Conservation (phyloP, 1,140 invertebrate genomes). For the Archegozetes longisetosus region DNA sequence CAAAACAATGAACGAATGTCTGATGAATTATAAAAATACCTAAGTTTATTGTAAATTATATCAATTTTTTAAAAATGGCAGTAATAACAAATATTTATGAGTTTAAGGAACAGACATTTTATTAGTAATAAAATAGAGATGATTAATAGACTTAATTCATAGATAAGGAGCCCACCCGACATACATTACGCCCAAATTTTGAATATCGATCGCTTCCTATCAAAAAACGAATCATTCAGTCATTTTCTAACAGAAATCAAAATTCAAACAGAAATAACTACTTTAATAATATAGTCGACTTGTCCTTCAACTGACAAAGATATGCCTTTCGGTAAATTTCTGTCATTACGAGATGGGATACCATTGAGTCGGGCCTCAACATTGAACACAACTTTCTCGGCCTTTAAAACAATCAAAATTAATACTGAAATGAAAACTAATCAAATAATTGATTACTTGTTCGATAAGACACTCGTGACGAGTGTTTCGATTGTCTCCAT, state of each 20-base stretch:
- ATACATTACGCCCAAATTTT: constrained; percentile 89
- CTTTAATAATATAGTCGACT: constrained; percentile 5
- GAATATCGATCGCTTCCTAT: constrained; percentile 65
- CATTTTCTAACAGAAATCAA: neutral
- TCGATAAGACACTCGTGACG: neutral
- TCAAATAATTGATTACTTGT: neutral
- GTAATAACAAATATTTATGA: no score
- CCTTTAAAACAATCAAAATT: constrained; percentile 1
- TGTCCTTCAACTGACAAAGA: constrained; percentile 4
- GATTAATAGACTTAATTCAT: no score
- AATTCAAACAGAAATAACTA: neutral
- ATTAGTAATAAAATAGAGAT: no score
- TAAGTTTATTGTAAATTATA: no score
- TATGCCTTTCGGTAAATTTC: neutral
- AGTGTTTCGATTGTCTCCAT: neutral
- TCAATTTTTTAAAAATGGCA: no score
- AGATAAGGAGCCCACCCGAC: constrained; percentile 66
- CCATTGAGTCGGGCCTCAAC: constrained; percentile 9
- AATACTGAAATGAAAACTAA: neutral
- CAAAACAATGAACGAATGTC: no score
- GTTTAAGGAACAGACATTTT: no score
- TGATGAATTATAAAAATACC: no score
- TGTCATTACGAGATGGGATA: neutral
- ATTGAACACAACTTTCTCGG: neutral
- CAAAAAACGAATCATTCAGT: constrained; percentile 13